phyloP scores from a whole-genome alignment of 2,797 vertebrate species.

The Hippoglossus hippoglossus region DNA sequence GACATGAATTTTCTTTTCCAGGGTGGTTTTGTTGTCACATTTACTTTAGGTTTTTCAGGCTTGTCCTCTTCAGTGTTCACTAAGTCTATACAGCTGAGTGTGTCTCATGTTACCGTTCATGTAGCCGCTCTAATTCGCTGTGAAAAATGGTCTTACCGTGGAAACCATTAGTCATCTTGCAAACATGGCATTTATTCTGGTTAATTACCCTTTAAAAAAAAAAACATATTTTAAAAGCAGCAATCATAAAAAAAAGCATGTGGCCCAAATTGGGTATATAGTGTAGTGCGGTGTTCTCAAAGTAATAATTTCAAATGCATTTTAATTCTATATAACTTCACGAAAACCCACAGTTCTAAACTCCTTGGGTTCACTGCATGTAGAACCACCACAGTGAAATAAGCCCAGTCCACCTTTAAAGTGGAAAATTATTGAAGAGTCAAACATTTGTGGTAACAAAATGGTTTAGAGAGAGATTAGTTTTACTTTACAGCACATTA shows the following conservation, averaged over 20 bases:
- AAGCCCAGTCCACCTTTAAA: not conserved
- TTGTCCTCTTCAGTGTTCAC: conserved; percentile 18
- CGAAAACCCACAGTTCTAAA: conserved; percentile 2
- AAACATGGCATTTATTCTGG: conserved; percentile 5
- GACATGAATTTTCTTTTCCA: conserved; percentile 69
- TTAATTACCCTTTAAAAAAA: not conserved
- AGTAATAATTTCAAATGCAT: not conserved
- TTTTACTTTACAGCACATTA: not conserved
- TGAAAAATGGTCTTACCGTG: not conserved
- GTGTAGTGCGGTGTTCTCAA: not conserved
- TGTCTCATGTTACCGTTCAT: conserved; percentile 2
- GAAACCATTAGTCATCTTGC: not conserved
- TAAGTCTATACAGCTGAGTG: conserved; percentile 3
- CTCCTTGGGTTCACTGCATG: not conserved
- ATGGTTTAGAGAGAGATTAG: not conserved
- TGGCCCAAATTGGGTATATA: not conserved
- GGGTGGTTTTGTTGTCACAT: conserved; percentile 55
- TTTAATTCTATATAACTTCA: not conserved
- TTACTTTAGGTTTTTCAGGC: conserved; percentile 26
- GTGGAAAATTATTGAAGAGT: not conserved
- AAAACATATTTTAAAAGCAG: conserved; percentile 8
- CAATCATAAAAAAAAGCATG: conserved; percentile 1
- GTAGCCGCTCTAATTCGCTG: conserved; percentile 2
- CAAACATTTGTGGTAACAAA: not conserved
- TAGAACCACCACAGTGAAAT: not conserved